Evolutionary conservation across 2,888 invertebrate species (phyloP), one percentile per base, ranked within the genome.

Genomic region (Branchinecta sandiegonensis): DNA sequence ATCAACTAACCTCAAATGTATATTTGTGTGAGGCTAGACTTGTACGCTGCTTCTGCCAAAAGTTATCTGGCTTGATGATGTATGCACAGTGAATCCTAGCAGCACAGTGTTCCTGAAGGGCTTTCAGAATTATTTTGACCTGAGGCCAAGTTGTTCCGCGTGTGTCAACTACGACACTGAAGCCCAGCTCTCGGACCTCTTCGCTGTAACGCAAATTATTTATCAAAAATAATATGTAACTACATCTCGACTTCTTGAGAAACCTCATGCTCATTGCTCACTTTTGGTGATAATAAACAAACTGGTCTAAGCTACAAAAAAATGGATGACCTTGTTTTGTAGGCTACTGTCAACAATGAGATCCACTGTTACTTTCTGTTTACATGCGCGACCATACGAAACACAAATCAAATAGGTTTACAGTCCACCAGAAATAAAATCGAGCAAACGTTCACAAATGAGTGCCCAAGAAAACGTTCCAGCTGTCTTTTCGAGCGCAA

Each of bases 31-130:
- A 92, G 76, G 94, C 94, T 77, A 97, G 85, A 73, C 93, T 94
- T 74, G 95, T 94, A 77, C 95, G 88, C 81, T 97, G 96, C 81
- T 97, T 97, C 81, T 97, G 96, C 96, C 96, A 96, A 83, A 99
- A 97, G 79, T 95, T 96, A 77, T 99, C 97, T 73, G 96, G 95
- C 81, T 97, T 96, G 75, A 97, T 94, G 78, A 99, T 94, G 77
- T 92, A 90, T 74, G 94, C 95, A 79, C 89, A 89, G 80, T 94
- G 90, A 77, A 97, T 90, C 46, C 56, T 85, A 69, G 79, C 78
- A 75, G 93, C 88, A 80, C 95, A 96, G 80, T 93, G 90, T 79
- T 97, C 96, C 83, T 97, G 90, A 74, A 93, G 83, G 76, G 94
- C 92, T 84, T 97, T 97, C 74, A 99, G 82, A 77, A 99, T 94